phyloP scores from a whole-genome alignment of 2,113 vertebrate genomes.

The Rana temporaria region DNA sequence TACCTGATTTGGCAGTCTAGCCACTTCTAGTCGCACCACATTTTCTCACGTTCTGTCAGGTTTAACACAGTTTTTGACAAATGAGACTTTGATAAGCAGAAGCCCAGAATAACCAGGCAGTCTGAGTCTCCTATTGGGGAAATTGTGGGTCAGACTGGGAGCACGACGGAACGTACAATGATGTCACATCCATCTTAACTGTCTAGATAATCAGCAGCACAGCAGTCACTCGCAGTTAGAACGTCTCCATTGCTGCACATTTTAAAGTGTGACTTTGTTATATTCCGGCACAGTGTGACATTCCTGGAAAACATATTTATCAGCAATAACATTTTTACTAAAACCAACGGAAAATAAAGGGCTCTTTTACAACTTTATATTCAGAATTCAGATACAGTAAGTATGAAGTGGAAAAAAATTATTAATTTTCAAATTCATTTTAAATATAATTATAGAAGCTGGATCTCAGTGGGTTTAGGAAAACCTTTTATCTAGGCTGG shows the following conservation, averaged over 20 bases:
- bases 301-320: conserved; percentile 10
- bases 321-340: conserved; percentile 7
- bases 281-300: no score
- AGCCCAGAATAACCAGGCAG: conserved; percentile 44
- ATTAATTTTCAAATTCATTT: no score
- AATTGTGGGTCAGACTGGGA: background rate
- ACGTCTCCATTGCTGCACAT: background rate
- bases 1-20: conserved; percentile 23
- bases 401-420: no score
- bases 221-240: background rate
- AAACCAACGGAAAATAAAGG: no score
- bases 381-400: no score
- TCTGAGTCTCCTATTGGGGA: conserved; percentile 15
- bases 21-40: conserved; percentile 16
- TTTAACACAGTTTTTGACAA: conserved; percentile 41
- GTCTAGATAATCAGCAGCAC: conserved; percentile 33
- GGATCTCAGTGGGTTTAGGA: no score
- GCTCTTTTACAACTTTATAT: no score
- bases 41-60: conserved; percentile 55
- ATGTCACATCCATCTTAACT: conserved; percentile 34
- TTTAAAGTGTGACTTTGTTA: background rate
- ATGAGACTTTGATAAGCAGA: conserved; percentile 47
- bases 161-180: conserved; percentile 18
- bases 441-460: no score
- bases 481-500: no score